Conservation (phyloP, 2,113 vertebrate genomes). For the Cranoglanis bouderius region DNA sequence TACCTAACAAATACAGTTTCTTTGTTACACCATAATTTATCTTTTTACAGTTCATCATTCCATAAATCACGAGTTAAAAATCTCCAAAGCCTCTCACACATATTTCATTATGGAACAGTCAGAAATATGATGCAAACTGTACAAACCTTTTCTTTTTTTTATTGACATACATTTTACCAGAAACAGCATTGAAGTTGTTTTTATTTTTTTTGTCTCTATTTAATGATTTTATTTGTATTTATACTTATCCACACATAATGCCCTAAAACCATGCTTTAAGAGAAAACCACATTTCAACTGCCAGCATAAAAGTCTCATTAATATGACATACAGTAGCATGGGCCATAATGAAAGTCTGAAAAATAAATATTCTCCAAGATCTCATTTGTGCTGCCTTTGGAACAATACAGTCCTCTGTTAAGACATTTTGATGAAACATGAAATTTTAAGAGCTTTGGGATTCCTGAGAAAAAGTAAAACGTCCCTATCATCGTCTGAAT, state of each 20-base stretch:
- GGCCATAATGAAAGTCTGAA: constrained; percentile 13
- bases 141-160: background rate
- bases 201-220: background rate
- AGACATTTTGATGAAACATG: background rate
- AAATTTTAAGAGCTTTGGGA: constrained; percentile 42
- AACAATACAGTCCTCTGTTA: background rate
- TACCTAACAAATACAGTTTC: constrained; percentile 9
- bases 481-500: constrained; percentile 25
- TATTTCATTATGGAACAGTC: constrained; percentile 16
- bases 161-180: background rate
- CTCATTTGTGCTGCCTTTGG: constrained; percentile 47
- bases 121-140: constrained; percentile 38
- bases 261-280: constrained; percentile 30
- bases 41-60: constrained; percentile 15
- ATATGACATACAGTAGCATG: constrained; percentile 4
- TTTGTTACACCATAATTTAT: background rate
- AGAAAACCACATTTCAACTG: background rate
- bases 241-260: constrained; percentile 46
- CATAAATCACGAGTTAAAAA: constrained; percentile 10
- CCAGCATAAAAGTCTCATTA: constrained; percentile 19
- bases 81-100: background rate
- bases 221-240: constrained; percentile 37
- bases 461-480: constrained; percentile 68
- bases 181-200: background rate
- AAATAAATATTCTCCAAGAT: constrained; percentile 37